A percentile compares a stretch with the other conserved stretches of the same genome.
These are phyloP conservation scores for Abscondita cerata DNA, from an alignment of 2,888 invertebrate genomes.

Conservation along the genomic window DNA sequence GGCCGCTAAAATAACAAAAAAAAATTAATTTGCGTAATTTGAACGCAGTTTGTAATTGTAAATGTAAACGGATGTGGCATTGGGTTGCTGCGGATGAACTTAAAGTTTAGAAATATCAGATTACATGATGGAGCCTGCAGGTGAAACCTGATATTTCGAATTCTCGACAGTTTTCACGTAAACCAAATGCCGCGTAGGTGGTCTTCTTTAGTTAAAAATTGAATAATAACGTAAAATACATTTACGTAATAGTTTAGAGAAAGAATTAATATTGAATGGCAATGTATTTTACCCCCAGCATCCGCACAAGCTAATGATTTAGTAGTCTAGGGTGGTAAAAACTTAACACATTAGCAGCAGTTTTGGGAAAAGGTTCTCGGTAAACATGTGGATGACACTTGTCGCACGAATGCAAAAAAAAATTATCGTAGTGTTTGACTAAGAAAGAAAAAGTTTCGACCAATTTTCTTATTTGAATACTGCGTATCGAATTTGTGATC, in stretches of 20 bases:
- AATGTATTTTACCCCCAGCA: too few species aligned
- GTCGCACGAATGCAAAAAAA: too few species aligned
- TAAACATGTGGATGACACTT: conserved; percentile 58
- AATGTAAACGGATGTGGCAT: conserved; percentile 40
- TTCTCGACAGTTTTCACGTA: conserved; percentile 33
- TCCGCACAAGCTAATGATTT: conserved; percentile 24
- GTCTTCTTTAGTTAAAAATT: conserved; percentile 30
- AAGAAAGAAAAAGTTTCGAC: neutral
- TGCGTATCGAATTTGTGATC: conserved; percentile 37
- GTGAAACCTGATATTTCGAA: conserved; percentile 51
- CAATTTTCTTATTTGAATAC: conserved; percentile 19
- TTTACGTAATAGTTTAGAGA: too few species aligned
- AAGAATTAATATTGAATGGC: too few species aligned
- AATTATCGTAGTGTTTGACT: too few species aligned
- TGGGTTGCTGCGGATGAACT: conserved; percentile 45
- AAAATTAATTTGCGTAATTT: conserved; percentile 27
- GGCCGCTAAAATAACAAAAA: conserved; percentile 52
- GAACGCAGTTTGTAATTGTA: conserved; percentile 35
- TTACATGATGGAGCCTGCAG: conserved; percentile 55
- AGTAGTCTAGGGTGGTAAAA: conserved; percentile 41
- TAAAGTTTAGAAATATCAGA: conserved; percentile 49
- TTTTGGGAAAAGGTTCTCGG: conserved; percentile 43
- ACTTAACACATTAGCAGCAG: conserved; percentile 33
- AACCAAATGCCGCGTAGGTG: conserved; percentile 40
- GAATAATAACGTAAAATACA: too few species aligned